A percentile compares a stretch with the other conserved stretches of the same genome.
Evolutionary conservation across 2,113 vertebrate genomes (phyloP).

Genomic region (Tichodroma muraria): DNA sequence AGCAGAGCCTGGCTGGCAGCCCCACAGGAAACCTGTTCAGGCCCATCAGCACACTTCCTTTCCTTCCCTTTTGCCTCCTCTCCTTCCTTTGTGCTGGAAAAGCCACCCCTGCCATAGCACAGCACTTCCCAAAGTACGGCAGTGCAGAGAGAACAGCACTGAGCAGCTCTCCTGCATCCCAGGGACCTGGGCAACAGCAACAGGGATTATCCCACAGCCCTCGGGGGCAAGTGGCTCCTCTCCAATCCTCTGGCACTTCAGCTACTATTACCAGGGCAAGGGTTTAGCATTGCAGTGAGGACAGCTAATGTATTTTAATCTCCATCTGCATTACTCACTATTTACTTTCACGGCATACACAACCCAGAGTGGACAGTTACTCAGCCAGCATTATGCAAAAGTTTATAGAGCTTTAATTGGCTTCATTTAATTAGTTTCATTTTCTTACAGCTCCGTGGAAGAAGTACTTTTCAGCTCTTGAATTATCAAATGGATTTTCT

Average conservation of each 20-base stretch:
- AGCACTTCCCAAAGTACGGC: not conserved
- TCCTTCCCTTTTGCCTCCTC: not conserved
- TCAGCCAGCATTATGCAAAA: not conserved
- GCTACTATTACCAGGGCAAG: conserved; percentile 23
- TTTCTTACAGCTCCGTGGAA: not conserved
- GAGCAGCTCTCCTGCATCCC: not conserved
- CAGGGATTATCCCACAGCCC: not conserved
- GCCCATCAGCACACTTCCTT: conserved; percentile 8
- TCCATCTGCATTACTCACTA: conserved; percentile 22
- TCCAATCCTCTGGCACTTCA: not conserved
- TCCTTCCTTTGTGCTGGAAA: not conserved
- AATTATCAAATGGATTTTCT: not conserved
- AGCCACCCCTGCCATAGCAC: not conserved
- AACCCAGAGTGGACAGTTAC: not conserved
- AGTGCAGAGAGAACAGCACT: not conserved
- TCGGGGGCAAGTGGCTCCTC: not conserved
- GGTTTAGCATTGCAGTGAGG: conserved; percentile 41
- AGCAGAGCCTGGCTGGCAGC: conserved; percentile 6
- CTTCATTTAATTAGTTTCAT: not conserved
- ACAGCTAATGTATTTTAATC: conserved; percentile 39
- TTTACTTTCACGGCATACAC: conserved; percentile 11
- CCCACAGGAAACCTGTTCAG: not conserved
- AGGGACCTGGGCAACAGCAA: not conserved
- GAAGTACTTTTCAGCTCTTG: not conserved
- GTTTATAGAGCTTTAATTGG: not conserved